Evolutionary conservation across 2,888 invertebrate genomes (phyloP).

Genomic region (Sesia apiformis): DNA sequence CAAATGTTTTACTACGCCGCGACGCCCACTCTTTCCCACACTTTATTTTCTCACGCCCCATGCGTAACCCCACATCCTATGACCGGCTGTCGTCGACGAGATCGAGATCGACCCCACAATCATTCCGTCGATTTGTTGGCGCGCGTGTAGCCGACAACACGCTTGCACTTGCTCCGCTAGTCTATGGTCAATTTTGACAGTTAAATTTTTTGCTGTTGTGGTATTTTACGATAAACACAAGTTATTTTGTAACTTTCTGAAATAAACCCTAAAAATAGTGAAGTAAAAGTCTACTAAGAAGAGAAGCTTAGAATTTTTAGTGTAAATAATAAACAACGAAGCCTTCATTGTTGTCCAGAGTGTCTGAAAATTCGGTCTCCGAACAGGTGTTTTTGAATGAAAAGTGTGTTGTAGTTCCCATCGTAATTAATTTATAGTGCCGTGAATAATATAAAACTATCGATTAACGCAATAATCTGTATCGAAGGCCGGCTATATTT

Average conservation of each 20-base stretch:
- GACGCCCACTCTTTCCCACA: conserved; percentile 88
- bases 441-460: conserved; percentile 67
- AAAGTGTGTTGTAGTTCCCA: conserved; percentile 72
- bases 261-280: conserved; percentile 15
- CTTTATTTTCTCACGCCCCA: conserved; percentile 87
- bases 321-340: conserved; percentile 21
- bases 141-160: conserved; percentile 47
- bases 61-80: conserved; percentile 85
- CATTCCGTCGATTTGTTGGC: conserved; percentile 29
- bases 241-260: conserved; percentile 24
- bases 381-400: conserved; percentile 88
- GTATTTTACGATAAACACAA: conserved; percentile 55
- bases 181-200: conserved; percentile 69
- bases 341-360: conserved; percentile 59
- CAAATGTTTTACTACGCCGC: conserved; percentile 77
- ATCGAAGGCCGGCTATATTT: conserved; percentile 14
- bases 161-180: conserved; percentile 37
- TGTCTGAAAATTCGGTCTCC: conserved; percentile 80
- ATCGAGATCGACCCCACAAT: conserved; percentile 23
- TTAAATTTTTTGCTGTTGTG: conserved; percentile 63
- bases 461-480: conserved; percentile 40
- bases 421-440: conserved; percentile 65
- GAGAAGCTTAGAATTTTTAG: conserved; percentile 9
- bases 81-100: conserved; percentile 59
- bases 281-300: conserved; percentile 13